These are phyloP conservation scores for Pocota personata DNA, from an alignment of 2,888 invertebrate species.

Conservation along the genomic window DNA sequence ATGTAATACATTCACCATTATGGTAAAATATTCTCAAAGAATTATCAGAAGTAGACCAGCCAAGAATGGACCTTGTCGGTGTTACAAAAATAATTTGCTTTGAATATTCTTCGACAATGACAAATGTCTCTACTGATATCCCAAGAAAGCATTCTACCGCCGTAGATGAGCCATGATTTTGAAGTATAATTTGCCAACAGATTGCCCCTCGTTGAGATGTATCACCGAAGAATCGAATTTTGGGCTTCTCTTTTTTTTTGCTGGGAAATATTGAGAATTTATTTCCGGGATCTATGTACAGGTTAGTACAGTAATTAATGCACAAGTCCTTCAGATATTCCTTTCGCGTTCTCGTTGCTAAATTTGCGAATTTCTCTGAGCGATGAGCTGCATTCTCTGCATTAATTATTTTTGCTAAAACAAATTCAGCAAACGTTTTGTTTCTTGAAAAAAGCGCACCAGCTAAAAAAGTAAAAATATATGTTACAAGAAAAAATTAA, in stretches of 20 bases:
- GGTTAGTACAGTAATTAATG: slow-evolving; percentile 91
- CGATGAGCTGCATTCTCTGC: slow-evolving; percentile 98
- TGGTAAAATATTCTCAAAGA: slow-evolving; percentile 94
- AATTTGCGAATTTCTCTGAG: slow-evolving; percentile 97
- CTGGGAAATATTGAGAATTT: slow-evolving; percentile 91
- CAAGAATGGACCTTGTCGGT: slow-evolving; percentile 91
- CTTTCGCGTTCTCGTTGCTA: slow-evolving; percentile 97
- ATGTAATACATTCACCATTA: slow-evolving; percentile 95
- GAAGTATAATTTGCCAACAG: slow-evolving; percentile 91
- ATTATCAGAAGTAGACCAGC: slow-evolving; percentile 84
- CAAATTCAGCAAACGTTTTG: slow-evolving; percentile 96
- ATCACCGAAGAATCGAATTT: slow-evolving; percentile 90
- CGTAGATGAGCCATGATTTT: slow-evolving; percentile 87
- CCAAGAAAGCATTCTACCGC: slow-evolving; percentile 92
- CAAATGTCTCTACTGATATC: slow-evolving; percentile 93
- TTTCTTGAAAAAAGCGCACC: slow-evolving; percentile 94
- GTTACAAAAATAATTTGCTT: slow-evolving; percentile 93
- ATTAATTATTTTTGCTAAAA: slow-evolving; percentile 97
- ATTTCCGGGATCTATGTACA: slow-evolving; percentile 91
- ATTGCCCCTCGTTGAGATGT: slow-evolving; percentile 90
- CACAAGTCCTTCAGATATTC: slow-evolving; percentile 97
- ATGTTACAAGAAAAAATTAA: not conserved
- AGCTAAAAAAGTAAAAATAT: slow-evolving; percentile 80
- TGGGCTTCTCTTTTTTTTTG: slow-evolving; percentile 90
- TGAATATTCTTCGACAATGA: slow-evolving; percentile 92